Evolutionary conservation across 2,888 invertebrate species (phyloP).

Genomic region (Drosophila borborema): DNA sequence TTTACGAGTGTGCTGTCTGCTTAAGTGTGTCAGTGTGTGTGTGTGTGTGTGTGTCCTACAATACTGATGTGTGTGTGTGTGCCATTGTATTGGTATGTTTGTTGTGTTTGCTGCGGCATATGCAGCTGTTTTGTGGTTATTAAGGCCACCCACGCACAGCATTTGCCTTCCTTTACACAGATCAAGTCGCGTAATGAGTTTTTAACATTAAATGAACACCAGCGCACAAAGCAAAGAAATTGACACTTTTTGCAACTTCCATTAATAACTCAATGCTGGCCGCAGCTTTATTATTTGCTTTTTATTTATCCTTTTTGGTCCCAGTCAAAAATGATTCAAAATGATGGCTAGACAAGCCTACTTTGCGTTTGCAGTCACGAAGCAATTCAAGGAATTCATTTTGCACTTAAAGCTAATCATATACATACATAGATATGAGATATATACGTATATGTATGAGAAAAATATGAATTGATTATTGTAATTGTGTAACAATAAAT

Average conservation of each 20-base stretch:
- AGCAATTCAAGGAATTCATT: neutral
- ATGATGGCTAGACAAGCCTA: neutral
- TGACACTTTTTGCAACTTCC: slow-evolving; percentile 4
- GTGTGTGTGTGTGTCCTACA: slow-evolving; percentile 4
- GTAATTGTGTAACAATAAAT: too few relatives aligned
- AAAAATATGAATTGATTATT: too few relatives aligned
- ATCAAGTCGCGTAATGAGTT: slow-evolving; percentile 66
- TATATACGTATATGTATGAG: too few relatives aligned
- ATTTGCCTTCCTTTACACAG: slow-evolving; percentile 10
- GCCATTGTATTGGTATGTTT: slow-evolving; percentile 33
- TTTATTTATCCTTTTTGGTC: too few relatives aligned
- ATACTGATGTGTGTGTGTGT: slow-evolving; percentile 3
- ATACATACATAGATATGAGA: too few relatives aligned
- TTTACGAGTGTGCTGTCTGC: slow-evolving; percentile 44
- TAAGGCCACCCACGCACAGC: slow-evolving; percentile 36
- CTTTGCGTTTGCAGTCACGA: neutral
- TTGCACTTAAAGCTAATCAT: neutral
- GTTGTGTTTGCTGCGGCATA: slow-evolving; percentile 54
- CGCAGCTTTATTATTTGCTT: neutral
- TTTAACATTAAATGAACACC: slow-evolving; percentile 73
- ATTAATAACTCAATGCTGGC: neutral
- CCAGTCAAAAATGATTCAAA: neutral
- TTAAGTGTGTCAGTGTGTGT: slow-evolving; percentile 5
- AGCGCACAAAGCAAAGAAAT: slow-evolving; percentile 20
- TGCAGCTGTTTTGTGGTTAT: slow-evolving; percentile 72